These are phyloP conservation scores for Minunthozetes semirufus DNA, from an alignment of 2,888 invertebrate genomes.

Conservation along the genomic window DNA sequence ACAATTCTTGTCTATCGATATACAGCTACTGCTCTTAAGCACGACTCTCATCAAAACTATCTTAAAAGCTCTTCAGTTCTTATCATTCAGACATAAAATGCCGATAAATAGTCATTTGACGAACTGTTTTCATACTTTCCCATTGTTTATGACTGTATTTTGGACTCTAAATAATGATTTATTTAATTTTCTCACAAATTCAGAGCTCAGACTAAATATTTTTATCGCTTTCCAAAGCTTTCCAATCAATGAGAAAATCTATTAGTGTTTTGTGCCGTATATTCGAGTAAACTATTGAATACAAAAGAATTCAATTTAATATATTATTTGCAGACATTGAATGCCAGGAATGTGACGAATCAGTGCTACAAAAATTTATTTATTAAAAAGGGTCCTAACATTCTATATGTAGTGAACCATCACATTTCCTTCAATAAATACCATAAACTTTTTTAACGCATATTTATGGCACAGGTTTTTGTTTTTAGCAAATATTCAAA, in stretches of 20 bases:
- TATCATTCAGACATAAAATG: background rate
- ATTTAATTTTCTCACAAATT: background rate
- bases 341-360: background rate
- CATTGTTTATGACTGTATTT: background rate
- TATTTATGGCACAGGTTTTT: background rate
- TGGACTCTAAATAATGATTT: background rate
- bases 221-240: too few species aligned
- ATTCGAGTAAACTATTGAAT: too few species aligned
- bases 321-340: background rate
- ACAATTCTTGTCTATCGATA: background rate
- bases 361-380: background rate
- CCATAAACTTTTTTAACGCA: too few species aligned
- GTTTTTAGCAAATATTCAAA: background rate
- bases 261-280: background rate
- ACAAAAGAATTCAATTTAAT: background rate
- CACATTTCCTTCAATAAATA: background rate
- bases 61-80: background rate
- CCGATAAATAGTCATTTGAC: background rate
- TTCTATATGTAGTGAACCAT: background rate
- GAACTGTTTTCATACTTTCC: background rate
- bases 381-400: background rate
- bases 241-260: background rate
- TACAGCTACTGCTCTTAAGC: background rate
- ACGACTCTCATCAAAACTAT: background rate
- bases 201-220: too few species aligned